phyloP scores from a whole-genome alignment of 30 jellyfish, hydroid and myxozoan genomes.

The Chrysaora quinquecirrha region DNA sequence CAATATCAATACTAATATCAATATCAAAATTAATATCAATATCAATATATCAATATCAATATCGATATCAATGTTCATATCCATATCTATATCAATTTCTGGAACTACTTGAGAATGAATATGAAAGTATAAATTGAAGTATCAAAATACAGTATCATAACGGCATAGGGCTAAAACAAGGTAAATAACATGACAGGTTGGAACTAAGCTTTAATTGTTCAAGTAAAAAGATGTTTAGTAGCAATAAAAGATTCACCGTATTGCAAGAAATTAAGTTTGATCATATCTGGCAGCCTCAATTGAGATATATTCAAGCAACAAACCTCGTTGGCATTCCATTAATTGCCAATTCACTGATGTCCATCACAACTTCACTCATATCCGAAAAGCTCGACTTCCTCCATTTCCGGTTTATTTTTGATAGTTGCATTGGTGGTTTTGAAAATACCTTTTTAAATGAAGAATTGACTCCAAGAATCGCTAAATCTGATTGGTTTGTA shows the following conservation, averaged over 20 bases:
- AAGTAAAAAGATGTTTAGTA: slow-evolving; percentile 1
- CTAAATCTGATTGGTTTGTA: background rate
- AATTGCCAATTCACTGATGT: slow-evolving; percentile 12
- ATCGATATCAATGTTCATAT: too few relatives aligned
- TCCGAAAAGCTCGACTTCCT: slow-evolving; percentile 8
- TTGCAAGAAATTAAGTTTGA: too few relatives aligned
- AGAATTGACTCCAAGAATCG: slow-evolving; percentile 53
- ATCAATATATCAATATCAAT: too few relatives aligned
- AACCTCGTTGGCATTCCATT: slow-evolving; percentile 38
- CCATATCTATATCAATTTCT: too few relatives aligned
- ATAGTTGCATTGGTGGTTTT: background rate
- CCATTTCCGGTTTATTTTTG: slow-evolving; percentile 13
- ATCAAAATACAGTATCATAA: too few relatives aligned
- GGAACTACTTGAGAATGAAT: too few relatives aligned
- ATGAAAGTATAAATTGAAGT: too few relatives aligned
- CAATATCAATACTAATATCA: too few relatives aligned
- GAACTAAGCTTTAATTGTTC: background rate
- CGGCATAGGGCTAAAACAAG: background rate
- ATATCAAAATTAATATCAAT: too few relatives aligned
- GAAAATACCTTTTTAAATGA: background rate
- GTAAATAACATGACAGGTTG: background rate
- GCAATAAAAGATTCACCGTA: background rate
- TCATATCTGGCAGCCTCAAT: too few relatives aligned
- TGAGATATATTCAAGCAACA: background rate
- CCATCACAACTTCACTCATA: background rate